phyloP scores from a whole-genome alignment of 2,113 vertebrate genomes.

The Callorhinus ursinus region DNA sequence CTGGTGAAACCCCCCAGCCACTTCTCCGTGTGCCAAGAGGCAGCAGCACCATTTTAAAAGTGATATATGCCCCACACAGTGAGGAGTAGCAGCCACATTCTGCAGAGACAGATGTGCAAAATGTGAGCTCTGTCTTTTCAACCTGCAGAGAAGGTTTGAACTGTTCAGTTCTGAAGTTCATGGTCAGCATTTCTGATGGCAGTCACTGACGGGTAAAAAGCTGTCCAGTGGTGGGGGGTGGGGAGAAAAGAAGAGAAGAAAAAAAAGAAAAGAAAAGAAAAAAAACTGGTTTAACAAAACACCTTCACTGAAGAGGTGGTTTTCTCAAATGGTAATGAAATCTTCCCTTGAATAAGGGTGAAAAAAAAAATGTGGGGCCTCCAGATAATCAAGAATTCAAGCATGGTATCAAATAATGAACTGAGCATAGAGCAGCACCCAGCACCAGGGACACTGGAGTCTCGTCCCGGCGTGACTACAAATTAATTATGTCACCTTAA shows the following conservation, averaged over 20 bases:
- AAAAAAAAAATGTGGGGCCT: background rate
- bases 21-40: background rate
- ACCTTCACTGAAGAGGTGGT: background rate
- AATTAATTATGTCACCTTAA: background rate
- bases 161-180: conserved; percentile 28
- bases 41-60: background rate
- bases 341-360: background rate
- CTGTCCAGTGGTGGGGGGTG: background rate
- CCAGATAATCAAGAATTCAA: background rate
- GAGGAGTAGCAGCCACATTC: background rate
- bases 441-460: background rate
- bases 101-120: background rate
- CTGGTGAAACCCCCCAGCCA: background rate
- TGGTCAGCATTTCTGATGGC: conserved; percentile 43
- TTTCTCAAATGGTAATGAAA: background rate
- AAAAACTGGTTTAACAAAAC: background rate
- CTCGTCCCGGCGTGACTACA: too few species aligned
- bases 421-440: background rate
- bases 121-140: conserved; percentile 1
- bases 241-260: fast-evolving
- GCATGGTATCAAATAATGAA: background rate
- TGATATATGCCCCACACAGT: background rate
- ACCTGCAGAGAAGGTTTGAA: conserved; percentile 35
- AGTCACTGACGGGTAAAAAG: background rate
- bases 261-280: background rate